Evolutionary conservation across 1,140 invertebrate species (phyloP).

Genomic region (Drosophila navojoa): DNA sequence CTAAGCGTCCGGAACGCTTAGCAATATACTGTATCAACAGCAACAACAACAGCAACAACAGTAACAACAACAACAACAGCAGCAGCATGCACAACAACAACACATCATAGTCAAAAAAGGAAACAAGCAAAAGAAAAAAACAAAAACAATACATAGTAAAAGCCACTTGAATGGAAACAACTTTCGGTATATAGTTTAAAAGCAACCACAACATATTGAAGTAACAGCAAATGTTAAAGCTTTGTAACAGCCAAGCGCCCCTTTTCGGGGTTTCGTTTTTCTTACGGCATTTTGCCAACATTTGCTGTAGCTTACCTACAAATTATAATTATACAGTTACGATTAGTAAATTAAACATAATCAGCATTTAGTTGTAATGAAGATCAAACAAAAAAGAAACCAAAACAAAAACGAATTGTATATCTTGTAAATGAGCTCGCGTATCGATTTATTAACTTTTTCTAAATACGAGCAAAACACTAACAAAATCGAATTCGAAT

Average conservation of each 20-base stretch:
- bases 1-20: constrained; percentile 77
- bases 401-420: constrained; percentile 17
- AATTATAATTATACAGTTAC: constrained; percentile 40
- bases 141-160: constrained; percentile 18
- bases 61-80: constrained; percentile 5
- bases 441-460: constrained; percentile 43
- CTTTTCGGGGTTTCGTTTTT: no score
- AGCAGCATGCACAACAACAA: constrained; percentile 34
- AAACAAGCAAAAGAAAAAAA: background rate
- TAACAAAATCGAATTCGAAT: background rate
- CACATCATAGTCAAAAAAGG: constrained; percentile 63
- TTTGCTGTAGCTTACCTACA: constrained; percentile 22
- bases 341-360: constrained; percentile 69
- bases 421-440: constrained; percentile 45
- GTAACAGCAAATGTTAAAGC: constrained; percentile 8
- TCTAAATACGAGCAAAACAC: background rate
- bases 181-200: constrained; percentile 42
- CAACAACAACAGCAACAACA: constrained; percentile 47
- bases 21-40: constrained; percentile 45
- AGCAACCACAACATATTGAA: constrained; percentile 8
- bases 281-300: background rate
- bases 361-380: constrained; percentile 63
- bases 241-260: background rate
- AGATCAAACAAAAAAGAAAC: constrained; percentile 12
- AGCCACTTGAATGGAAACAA: constrained; percentile 39